Evolutionary conservation across 2,797 vertebrate species (phyloP), one percentile per base, ranked within the genome.

Genomic region (Pseudotriccus pelzelni): DNA sequence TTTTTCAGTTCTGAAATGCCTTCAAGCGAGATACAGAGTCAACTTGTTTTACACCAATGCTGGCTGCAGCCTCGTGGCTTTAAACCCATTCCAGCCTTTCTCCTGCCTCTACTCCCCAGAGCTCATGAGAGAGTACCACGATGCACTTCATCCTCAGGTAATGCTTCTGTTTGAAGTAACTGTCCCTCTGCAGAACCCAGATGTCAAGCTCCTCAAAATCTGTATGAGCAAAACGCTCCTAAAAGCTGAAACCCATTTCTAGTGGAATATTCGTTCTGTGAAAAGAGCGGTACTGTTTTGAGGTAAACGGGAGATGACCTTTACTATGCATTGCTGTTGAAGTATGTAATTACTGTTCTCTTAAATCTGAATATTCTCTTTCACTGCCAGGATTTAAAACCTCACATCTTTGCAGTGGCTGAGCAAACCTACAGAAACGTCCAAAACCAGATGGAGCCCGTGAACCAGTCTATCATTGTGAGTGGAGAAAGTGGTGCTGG

Each of bases 401-500:
- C 99, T 63, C 99, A 99, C 91, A 98, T 99, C 92, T 99, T 99
- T 94, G 98, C 98, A 28, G 99, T 99, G 95, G 99, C 99, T 10
- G 99, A 99, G 95, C 98, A 99, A 95, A 99, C 99, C 52, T 99
- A 99, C 97, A 98, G 99, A 92, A 99, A 99, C 3, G 98, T 99
- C 72, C 98, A 98, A 95, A 98, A 98, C 76, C 98, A 99, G 94
- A 96, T 98, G 67, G 98, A 98, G 39, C 99, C 98, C 0, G 93
- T 98, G 46, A 98, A 99, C 97, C 99, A 99, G 90, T 99, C 99
- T 12, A 97, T 99, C 94, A 98, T 99, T 95, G 99, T 99, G 95
- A 99, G 99, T 39, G 99, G 99, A 58, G 99, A 99, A 97, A 99
- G 99, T 21, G 99, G 99, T 77, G 99, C 99, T 84, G 99, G 99